Evolutionary conservation across 2,113 vertebrate genomes (phyloP).

Genomic region (Sander lucioperca): DNA sequence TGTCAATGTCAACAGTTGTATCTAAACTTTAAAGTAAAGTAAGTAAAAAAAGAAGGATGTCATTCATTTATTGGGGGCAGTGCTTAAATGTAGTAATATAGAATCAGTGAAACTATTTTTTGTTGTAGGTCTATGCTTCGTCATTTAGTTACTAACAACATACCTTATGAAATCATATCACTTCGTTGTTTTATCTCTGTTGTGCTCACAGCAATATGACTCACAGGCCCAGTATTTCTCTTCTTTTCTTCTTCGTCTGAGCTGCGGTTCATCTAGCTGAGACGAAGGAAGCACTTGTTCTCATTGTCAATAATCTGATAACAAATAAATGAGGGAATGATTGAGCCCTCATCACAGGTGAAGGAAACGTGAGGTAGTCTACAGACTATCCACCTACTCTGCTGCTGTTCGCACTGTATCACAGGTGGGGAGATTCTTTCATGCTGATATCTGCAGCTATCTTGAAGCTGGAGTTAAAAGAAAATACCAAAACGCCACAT

Average conservation of each 20-base stretch:
- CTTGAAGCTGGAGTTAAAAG: constrained; percentile 53
- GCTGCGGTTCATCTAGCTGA: constrained; percentile 19
- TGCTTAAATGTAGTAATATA: neutral
- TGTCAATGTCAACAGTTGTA: neutral
- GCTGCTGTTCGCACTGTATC: constrained; percentile 10
- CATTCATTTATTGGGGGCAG: neutral
- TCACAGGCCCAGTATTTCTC: constrained; percentile 26
- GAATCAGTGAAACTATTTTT: neutral
- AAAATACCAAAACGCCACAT: constrained; percentile 51
- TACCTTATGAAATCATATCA: constrained; percentile 13
- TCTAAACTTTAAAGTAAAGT: neutral
- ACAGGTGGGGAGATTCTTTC: constrained; percentile 52
- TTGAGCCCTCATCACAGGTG: constrained; percentile 24
- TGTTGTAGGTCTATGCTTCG: neutral
- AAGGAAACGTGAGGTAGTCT: constrained; percentile 9
- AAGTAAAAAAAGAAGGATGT: neutral
- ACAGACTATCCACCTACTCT: constrained; percentile 13
- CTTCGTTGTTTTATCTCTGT: constrained; percentile 1
- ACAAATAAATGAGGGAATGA: constrained; percentile 51
- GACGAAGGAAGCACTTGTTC: constrained; percentile 42
- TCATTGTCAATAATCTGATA: constrained; percentile 55
- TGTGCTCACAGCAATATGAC: constrained; percentile 28
- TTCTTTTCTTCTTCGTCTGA: constrained; percentile 32
- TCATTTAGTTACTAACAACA: neutral
- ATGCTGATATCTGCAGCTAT: constrained; percentile 57